phyloP scores from a whole-genome alignment of 2,888 invertebrate species.

The Drosophila merina region DNA sequence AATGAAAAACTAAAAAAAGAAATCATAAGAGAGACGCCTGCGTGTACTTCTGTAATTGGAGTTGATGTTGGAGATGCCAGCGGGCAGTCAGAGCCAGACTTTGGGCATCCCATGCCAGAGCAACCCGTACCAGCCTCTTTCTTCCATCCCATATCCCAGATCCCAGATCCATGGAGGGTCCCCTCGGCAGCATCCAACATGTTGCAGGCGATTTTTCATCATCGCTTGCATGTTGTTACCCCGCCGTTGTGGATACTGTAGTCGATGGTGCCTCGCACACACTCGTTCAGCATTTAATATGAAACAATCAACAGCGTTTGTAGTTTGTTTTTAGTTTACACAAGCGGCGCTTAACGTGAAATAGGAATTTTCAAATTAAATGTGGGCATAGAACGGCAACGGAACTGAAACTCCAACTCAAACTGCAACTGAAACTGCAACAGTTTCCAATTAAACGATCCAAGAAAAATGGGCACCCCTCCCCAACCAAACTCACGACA shows the following conservation, averaged over 20 bases:
- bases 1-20: slow-evolving; percentile 52
- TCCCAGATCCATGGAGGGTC: slow-evolving; percentile 28
- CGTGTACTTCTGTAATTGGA: slow-evolving; percentile 79
- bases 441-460: slow-evolving; percentile 83
- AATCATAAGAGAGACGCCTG: slow-evolving; percentile 78
- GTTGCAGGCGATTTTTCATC: slow-evolving; percentile 82
- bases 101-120: slow-evolving; percentile 14
- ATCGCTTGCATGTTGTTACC: slow-evolving; percentile 73
- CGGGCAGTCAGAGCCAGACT: slow-evolving; percentile 52
- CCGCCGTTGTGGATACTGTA: slow-evolving; percentile 35
- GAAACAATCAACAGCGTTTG: slow-evolving; percentile 77
- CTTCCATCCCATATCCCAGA: slow-evolving; percentile 9
- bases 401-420: slow-evolving; percentile 46
- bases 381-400: slow-evolving; percentile 64
- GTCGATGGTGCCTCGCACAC: slow-evolving; percentile 60
- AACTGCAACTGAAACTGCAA: slow-evolving; percentile 57
- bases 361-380: slow-evolving; percentile 71
- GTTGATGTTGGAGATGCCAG: slow-evolving; percentile 77
- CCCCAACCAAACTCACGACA: slow-evolving; percentile 68
- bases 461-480: slow-evolving; percentile 68
- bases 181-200: slow-evolving; percentile 76
- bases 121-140: slow-evolving; percentile 4
- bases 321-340: slow-evolving; percentile 71
- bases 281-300: slow-evolving; percentile 63
- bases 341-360: slow-evolving; percentile 32